Percentiles rank a stretch among this genome's conserved stretches.
Conservation (phyloP, 2,797 vertebrate genomes). For the Sciurus vulgaris region DNA sequence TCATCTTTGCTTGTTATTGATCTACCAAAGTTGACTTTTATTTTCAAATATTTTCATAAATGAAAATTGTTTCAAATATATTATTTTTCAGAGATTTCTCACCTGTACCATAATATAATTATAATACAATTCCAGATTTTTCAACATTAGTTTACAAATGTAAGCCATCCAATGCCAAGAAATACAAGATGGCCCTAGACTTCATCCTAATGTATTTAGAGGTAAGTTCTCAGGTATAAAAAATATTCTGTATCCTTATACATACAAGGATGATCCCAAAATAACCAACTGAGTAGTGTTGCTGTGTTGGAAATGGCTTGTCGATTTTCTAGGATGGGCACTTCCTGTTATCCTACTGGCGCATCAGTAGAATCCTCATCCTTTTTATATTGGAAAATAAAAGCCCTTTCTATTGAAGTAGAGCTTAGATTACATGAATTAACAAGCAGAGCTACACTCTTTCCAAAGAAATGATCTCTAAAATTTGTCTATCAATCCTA, state of each 20-base stretch:
- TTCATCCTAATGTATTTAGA: constrained; percentile 11
- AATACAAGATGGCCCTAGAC: neutral
- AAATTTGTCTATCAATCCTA: constrained; percentile 28
- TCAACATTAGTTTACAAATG: neutral
- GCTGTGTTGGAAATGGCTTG: neutral
- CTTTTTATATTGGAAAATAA: neutral
- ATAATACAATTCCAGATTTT: neutral
- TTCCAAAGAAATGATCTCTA: neutral
- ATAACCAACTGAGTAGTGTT: neutral
- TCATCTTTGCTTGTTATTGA: neutral
- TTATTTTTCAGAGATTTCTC: neutral
- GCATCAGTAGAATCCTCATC: neutral
- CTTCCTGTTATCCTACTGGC: neutral
- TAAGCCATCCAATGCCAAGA: neutral
- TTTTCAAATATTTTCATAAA: constrained; percentile 22
- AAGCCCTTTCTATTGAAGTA: neutral
- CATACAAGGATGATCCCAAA: neutral
- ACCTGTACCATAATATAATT: neutral
- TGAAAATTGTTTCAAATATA: neutral
- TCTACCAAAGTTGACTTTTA: constrained; percentile 15
- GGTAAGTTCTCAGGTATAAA: neutral
- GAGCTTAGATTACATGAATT: constrained; percentile 23
- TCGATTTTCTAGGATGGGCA: neutral
- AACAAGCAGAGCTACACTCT: neutral
- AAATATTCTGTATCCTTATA: neutral